A percentile compares a stretch with the other conserved stretches of the same genome.
These are phyloP conservation scores for Melanotaenia duboulayi DNA, from an alignment of 2,113 vertebrate species.

Conservation along the genomic window DNA sequence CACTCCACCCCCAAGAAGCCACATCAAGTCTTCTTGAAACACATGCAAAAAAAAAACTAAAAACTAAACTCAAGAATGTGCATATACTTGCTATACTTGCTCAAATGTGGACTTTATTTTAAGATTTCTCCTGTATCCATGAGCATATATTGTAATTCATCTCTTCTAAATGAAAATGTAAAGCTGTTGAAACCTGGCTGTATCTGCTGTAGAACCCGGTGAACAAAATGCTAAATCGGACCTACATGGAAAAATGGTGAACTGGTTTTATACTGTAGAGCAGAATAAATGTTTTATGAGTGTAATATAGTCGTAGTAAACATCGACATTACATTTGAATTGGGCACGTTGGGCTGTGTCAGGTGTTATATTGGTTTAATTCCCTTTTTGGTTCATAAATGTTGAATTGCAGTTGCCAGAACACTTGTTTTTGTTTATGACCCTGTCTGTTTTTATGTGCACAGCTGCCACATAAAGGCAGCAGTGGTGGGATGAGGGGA, in stretches of 20 bases:
- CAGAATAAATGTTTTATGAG: constrained; percentile 6
- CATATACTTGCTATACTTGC: too few species aligned
- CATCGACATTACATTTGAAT: constrained; percentile 10
- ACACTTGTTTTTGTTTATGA: constrained; percentile 65
- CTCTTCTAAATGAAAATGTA: neutral
- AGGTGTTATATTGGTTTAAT: constrained; percentile 42
- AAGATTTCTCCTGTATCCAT: too few species aligned
- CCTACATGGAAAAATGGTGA: neutral
- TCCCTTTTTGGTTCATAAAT: constrained; percentile 53
- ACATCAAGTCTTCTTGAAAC: too few species aligned
- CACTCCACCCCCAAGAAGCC: too few species aligned
- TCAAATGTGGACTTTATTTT: too few species aligned
- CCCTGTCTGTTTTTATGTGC: constrained; percentile 59
- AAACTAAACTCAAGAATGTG: too few species aligned
- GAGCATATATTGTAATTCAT: too few species aligned
- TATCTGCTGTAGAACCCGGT: neutral
- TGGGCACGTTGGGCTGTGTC: constrained; percentile 9
- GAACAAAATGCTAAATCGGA: neutral
- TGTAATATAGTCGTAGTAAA: neutral
- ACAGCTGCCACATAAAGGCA: constrained; percentile 65
- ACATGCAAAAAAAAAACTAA: too few species aligned
- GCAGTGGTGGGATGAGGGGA: constrained; percentile 53
- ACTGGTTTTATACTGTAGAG: neutral
- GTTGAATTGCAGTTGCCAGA: constrained; percentile 45
- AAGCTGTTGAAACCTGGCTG: neutral